Percentiles rank a stretch among this genome's conserved stretches.
Conservation (phyloP, 1,140 invertebrate genomes). For the Diabrotica virgifera region DNA sequence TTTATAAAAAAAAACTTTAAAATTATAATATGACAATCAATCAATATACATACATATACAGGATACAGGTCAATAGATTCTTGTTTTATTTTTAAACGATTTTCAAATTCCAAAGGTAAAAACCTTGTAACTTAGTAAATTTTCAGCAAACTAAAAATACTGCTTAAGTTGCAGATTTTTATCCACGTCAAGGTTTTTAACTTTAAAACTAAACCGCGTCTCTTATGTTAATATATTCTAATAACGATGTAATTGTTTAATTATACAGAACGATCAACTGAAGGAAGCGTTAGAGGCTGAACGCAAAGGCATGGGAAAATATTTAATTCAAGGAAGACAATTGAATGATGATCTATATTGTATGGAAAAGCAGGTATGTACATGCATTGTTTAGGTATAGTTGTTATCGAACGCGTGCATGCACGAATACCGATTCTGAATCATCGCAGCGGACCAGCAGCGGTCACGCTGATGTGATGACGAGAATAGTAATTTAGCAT, state of each 20-base stretch:
- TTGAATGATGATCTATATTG: constrained; percentile 34
- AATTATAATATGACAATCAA: too few species aligned
- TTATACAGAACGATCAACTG: constrained; percentile 53
- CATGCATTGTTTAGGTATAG: neutral
- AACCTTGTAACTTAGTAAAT: neutral
- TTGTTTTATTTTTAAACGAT: too few species aligned
- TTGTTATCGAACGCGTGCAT: neutral
- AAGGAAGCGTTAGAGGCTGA: constrained; percentile 54
- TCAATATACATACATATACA: too few species aligned
- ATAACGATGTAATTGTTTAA: neutral
- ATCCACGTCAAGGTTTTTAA: neutral
- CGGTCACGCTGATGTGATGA: neutral
- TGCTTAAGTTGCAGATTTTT: neutral
- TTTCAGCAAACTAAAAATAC: neutral
- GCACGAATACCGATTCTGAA: neutral
- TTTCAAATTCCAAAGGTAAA: neutral
- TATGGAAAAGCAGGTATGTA: constrained; percentile 46
- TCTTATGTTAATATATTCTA: neutral
- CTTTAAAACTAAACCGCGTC: too few species aligned
- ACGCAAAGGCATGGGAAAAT: constrained; percentile 47
- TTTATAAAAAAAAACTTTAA: too few species aligned
- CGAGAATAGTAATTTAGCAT: neutral
- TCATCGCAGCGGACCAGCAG: neutral
- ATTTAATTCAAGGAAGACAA: constrained; percentile 28
- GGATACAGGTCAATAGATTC: too few species aligned